Evolutionary conservation across 2,888 invertebrate species (phyloP).

Genomic region (Andrena praecox): DNA sequence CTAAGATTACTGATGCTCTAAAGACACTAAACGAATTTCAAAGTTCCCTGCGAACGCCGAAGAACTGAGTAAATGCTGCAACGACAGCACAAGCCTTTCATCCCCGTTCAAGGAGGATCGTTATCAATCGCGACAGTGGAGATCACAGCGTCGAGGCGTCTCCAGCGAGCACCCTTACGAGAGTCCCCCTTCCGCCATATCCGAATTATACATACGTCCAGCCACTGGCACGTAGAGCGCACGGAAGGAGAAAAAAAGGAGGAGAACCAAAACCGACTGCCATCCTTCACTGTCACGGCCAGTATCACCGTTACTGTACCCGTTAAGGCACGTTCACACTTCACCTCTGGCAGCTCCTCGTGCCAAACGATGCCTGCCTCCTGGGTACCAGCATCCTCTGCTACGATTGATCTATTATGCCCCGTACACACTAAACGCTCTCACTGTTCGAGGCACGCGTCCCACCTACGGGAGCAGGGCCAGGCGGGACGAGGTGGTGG

Average conservation of each 20-base stretch:
- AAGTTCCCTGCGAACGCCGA: neutral
- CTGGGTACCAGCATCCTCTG: conserved; percentile 14
- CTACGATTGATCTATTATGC: conserved; percentile 56
- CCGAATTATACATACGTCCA: conserved; percentile 24
- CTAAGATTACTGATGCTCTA: neutral
- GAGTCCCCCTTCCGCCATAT: neutral
- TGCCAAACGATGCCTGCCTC: conserved; percentile 54
- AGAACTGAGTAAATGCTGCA: neutral
- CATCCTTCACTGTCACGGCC: conserved; percentile 68
- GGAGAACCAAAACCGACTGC: conserved; percentile 24
- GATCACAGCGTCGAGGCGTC: conserved; percentile 32
- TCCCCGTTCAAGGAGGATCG: neutral
- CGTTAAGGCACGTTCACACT: conserved; percentile 66
- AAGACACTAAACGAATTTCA: neutral
- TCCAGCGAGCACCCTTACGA: neutral
- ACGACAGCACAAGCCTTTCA: neutral
- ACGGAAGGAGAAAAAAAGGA: conserved; percentile 33
- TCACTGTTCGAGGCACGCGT: conserved; percentile 51
- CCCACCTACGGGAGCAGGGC: conserved; percentile 27
- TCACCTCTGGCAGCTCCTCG: conserved; percentile 52
- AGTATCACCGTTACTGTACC: conserved; percentile 55
- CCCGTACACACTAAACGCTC: conserved; percentile 55
- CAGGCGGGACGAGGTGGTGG: conserved; percentile 10
- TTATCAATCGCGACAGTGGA: neutral
- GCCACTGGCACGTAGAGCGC: conserved; percentile 26